These are phyloP conservation scores for Acanthosoma haemorrhoidale DNA, from an alignment of 2,888 invertebrate species.

Conservation along the genomic window DNA sequence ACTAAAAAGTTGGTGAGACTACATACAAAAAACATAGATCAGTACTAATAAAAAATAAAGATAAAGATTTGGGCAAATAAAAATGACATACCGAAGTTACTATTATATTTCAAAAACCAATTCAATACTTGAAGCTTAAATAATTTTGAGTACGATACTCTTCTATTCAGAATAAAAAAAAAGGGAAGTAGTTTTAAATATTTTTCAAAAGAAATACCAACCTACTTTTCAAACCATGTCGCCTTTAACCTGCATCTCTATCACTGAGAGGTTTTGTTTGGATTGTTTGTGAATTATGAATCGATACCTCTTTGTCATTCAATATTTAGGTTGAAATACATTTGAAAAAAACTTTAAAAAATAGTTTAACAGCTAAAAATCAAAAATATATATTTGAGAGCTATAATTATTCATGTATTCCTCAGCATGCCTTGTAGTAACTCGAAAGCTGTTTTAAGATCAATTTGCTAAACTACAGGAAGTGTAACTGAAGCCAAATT, in stretches of 20 bases:
- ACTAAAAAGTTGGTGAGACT: too few relatives aligned
- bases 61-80: too few relatives aligned
- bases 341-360: background rate
- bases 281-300: conserved; percentile 8
- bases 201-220: conserved; percentile 14
- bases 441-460: too few relatives aligned
- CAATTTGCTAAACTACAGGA: too few relatives aligned
- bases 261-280: conserved; percentile 19
- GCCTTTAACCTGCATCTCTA: conserved; percentile 15
- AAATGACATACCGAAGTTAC: background rate
- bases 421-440: too few relatives aligned
- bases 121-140: background rate
- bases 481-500: too few relatives aligned
- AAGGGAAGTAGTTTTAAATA: background rate
- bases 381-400: too few relatives aligned
- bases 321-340: background rate
- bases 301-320: background rate
- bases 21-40: background rate
- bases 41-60: background rate
- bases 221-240: conserved; percentile 22
- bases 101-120: background rate
- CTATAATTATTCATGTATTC: too few relatives aligned
- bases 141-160: background rate
- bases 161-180: background rate
- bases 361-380: too few relatives aligned